Percentiles rank a stretch among this genome's conserved stretches.
phyloP scores from a whole-genome alignment of 1,140 invertebrate species.

The Meloidogyne exigua region DNA sequence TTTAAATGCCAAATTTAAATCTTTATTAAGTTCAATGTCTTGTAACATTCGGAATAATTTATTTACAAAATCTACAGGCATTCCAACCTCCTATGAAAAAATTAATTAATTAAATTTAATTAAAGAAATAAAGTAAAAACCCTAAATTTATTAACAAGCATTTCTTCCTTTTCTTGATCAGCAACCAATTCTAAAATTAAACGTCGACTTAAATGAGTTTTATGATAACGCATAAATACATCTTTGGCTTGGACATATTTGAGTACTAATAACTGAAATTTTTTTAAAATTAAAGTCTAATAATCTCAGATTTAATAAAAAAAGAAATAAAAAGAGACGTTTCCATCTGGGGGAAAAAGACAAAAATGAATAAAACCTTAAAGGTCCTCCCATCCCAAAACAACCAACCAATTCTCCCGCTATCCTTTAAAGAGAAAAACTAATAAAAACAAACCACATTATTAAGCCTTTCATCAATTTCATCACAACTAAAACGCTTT shows the following conservation, averaged over 20 bases:
- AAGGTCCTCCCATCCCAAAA: no score
- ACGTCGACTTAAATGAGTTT: constrained; percentile 91
- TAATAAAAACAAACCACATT: constrained; percentile 74
- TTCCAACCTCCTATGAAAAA: constrained; percentile 75
- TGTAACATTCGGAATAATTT: constrained; percentile 87
- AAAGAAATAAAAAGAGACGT: no score
- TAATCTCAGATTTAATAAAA: no score
- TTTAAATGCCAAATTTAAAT: constrained; percentile 66
- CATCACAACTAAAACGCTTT: constrained; percentile 92
- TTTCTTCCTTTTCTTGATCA: constrained; percentile 98
- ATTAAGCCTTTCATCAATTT: constrained; percentile 87
- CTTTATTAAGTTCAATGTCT: constrained; percentile 93
- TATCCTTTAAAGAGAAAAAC: background rate
- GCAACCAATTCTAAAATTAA: constrained; percentile 92
- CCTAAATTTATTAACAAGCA: constrained; percentile 80
- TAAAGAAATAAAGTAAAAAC: constrained; percentile 57
- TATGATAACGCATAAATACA: constrained; percentile 99
- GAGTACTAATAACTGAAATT: constrained; percentile 78
- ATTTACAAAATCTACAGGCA: constrained; percentile 99
- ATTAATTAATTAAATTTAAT: constrained; percentile 18
- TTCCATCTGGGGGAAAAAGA: no score
- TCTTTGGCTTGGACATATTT: constrained; percentile 99
- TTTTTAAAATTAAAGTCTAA: no score
- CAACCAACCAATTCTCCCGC: constrained; percentile 13
- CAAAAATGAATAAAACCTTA: no score